Base-by-base conservation (phyloP, 2,888 invertebrate genomes). In the Drosophila macrospina region DNA sequence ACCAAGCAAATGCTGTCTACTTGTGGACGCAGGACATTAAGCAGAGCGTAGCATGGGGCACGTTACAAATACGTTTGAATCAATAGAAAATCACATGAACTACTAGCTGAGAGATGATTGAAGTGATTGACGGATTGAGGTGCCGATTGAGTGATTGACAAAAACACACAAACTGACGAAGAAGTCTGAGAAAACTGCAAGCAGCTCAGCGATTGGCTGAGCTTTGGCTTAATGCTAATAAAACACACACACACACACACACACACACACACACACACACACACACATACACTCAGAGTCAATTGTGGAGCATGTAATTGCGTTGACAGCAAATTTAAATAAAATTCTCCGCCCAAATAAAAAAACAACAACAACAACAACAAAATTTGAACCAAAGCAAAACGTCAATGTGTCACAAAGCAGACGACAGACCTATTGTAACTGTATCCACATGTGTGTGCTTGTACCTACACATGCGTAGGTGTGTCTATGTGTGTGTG, bases 271-370 rank as follows among this genome's bases (percentile, higher is more conserved):
- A 48, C 24, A 2, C 44, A 37, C 32, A 47, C 47, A 26, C 32
- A 20, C 30, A 37, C 24, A 48, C 26, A 26, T 15, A 37, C 42
- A 50, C 44, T 16, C 37, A 32, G 32, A 45, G 34, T 15, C 39
- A 42, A 36, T 24, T 67, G 47, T 69, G 59, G 69, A 76, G 74
- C 78, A 82, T 82, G 86, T 77, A 82, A 85, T 79, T 79, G 87
- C 85, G 75, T 79, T 85, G 79, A 85, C 88, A 89, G 88, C 84
- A 88, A 89, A 89, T 87, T 89, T 89, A 86, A 84, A 84, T 83
- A 83, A 86, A 84, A 86, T 88, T 72, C 86, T 69, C 66, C 59
- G 13, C 36, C 45, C 15, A 44, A 42, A n/a, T n/a, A n/a, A n/a
- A n/a, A n/a, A n/a, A n/a, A n/a, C n/a, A n/a, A n/a, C n/a, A n/a